Conservation (phyloP, 2,888 invertebrate species). For the Apamea anceps region DNA sequence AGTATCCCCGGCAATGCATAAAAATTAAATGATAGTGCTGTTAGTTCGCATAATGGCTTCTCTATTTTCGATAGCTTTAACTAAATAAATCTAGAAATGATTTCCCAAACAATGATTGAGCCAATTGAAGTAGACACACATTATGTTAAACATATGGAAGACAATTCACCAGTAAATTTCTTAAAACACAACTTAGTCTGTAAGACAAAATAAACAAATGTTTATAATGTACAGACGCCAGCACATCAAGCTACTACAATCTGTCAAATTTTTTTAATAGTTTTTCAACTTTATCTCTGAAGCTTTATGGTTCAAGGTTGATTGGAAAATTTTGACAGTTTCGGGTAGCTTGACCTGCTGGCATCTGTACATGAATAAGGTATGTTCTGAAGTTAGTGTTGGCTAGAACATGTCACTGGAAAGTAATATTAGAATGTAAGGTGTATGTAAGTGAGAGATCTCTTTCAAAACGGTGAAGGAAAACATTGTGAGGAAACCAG, state of each 20-base stretch:
- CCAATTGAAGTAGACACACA: neutral
- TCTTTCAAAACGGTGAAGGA: neutral
- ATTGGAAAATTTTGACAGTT: too few species aligned
- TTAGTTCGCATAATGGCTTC: neutral
- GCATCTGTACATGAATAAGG: conserved; percentile 20
- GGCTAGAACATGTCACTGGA: neutral
- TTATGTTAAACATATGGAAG: conserved; percentile 1
- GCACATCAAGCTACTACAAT: too few species aligned
- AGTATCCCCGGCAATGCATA: conserved; percentile 72
- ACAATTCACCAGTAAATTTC: neutral
- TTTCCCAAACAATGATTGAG: neutral
- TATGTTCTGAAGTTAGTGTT: neutral
- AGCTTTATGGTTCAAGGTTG: too few species aligned
- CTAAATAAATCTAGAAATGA: neutral
- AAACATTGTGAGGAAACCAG: neutral
- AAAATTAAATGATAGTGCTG: conserved; percentile 18
- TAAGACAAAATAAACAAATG: neutral
- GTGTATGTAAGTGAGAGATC: neutral
- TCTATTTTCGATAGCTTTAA: neutral
- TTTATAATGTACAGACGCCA: neutral
- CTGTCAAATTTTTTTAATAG: too few species aligned
- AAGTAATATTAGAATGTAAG: neutral
- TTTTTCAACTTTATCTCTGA: too few species aligned
- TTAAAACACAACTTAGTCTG: neutral
- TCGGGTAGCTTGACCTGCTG: too few species aligned